These are phyloP conservation scores for Amblyopsis rosae DNA, from an alignment of 2,113 vertebrate species.

Conservation along the genomic window DNA sequence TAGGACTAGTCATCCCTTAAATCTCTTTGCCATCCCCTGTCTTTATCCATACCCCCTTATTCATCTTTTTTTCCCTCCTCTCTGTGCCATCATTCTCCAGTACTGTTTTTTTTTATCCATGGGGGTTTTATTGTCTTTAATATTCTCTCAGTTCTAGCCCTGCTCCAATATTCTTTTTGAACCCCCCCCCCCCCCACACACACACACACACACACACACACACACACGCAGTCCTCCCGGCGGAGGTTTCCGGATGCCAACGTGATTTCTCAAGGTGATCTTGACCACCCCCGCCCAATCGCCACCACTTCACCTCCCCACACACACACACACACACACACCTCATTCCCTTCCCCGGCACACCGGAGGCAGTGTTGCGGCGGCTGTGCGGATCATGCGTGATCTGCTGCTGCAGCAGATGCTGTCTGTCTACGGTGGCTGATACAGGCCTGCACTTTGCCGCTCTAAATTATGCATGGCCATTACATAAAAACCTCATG, in stretches of 20 bases:
- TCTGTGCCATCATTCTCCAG: constrained; percentile 52
- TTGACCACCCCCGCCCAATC: constrained; percentile 25
- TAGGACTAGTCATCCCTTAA: constrained; percentile 51
- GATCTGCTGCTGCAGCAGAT: constrained; percentile 19
- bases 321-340: too few species aligned
- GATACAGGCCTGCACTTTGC: constrained; percentile 69
- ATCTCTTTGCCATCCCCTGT: constrained; percentile 40
- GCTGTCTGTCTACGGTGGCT: constrained; percentile 54
- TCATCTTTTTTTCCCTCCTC: constrained; percentile 45
- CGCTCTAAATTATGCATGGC: constrained; percentile 74
- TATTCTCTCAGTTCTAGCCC: constrained; percentile 63
- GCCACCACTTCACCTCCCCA: constrained; percentile 1
- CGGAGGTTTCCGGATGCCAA: constrained; percentile 14
- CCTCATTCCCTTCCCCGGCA: constrained; percentile 19
- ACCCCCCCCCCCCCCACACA: constrained; percentile 11
- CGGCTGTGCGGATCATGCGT: constrained; percentile 27
- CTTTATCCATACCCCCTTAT: constrained; percentile 34
- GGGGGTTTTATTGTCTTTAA: constrained; percentile 52
- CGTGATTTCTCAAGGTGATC: constrained; percentile 32
- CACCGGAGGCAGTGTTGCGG: constrained; percentile 15
- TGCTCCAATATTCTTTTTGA: constrained; percentile 57
- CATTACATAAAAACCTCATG: constrained; percentile 69
- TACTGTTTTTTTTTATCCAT: constrained; percentile 41
- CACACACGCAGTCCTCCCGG: constrained; percentile 7
- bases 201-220: constrained; percentile 3